Evolutionary conservation across 2,888 invertebrate species (phyloP), one percentile per base, ranked within the genome.

Genomic region (Hybos culiciformis): DNA sequence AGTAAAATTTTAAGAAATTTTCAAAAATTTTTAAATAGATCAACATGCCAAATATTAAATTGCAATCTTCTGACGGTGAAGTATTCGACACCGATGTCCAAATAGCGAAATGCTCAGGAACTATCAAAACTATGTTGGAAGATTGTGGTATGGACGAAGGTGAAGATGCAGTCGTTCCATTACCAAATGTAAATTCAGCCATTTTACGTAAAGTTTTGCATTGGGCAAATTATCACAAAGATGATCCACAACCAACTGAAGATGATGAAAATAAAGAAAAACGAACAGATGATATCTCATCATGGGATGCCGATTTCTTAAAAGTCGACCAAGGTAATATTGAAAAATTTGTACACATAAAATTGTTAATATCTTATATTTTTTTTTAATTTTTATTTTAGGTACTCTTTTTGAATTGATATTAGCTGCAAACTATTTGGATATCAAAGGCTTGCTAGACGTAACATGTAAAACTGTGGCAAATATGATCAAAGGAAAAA

Each of bases 51-150:
- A 86, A 79, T 56, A 93, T 96, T 53, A 94, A 91, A 62, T 70
- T 96, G 50, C 90, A 93, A 66, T 93, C 93, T 48, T 88, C 88
- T 2, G 94, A 97, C 67, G 90, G 87, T 41, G 94, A 96, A 65
- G 81, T 87, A 19, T 97, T 97, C 62, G 88, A 91, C 52, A 93
- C 96, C 0, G 94, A 96, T 58, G 86, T 92, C 1, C 92, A 96
- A 64, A 92, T 97, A 46, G 96, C 96, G 37, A 91, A 93, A 72
- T 93, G 93, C 66, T 96, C 94, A 0, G 90, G 92, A 14, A 97
- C 96, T 0, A 94, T 98, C 53, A 96, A 94, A 69, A 94, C 93
- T 3, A 94, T 96, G 92, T 72, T 96, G 56, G 92, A 93, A 70
- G 84, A 87, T 68, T 70, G 85, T 41, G 84, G 84, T 7, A 81